These are phyloP conservation scores for Drepana arcuata DNA, from an alignment of 1,140 invertebrate genomes.

Conservation along the genomic window DNA sequence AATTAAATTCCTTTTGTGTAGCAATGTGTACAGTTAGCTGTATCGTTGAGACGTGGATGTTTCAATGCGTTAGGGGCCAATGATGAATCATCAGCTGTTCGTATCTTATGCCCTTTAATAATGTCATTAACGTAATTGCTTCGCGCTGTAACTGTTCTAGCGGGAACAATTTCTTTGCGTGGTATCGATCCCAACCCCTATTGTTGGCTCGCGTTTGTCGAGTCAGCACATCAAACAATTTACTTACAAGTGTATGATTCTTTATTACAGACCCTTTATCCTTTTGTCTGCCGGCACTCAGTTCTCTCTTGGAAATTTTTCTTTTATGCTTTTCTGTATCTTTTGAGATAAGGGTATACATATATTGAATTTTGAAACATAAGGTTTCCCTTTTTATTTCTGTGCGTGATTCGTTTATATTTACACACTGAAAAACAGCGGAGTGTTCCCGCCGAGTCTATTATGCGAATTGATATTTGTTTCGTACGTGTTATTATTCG, in stretches of 20 bases:
- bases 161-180: conserved; percentile 31
- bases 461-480: conserved; percentile 16
- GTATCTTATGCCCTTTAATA: conserved; percentile 31
- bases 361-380: conserved; percentile 60
- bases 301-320: conserved; percentile 30
- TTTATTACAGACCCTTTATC: conserved; percentile 46
- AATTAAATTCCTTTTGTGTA: conserved; percentile 7
- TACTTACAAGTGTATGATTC: conserved; percentile 50
- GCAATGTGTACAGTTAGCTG: no score
- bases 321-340: conserved; percentile 30
- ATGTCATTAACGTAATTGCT: conserved; percentile 45
- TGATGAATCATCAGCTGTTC: conserved; percentile 26
- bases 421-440: conserved; percentile 47
- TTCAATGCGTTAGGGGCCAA: conserved; percentile 5
- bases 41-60: no score
- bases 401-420: conserved; percentile 33
- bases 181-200: conserved; percentile 27
- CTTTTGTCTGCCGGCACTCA: conserved; percentile 31
- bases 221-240: conserved; percentile 51
- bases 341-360: conserved; percentile 35
- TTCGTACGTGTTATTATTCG: conserved; percentile 6
- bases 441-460: conserved; percentile 14
- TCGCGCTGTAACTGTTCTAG: conserved; percentile 20
- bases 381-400: conserved; percentile 46
- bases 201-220: conserved; percentile 21